Evolutionary conservation across 2,797 vertebrate genomes (phyloP).

Genomic region (Sciaenops ocellatus): DNA sequence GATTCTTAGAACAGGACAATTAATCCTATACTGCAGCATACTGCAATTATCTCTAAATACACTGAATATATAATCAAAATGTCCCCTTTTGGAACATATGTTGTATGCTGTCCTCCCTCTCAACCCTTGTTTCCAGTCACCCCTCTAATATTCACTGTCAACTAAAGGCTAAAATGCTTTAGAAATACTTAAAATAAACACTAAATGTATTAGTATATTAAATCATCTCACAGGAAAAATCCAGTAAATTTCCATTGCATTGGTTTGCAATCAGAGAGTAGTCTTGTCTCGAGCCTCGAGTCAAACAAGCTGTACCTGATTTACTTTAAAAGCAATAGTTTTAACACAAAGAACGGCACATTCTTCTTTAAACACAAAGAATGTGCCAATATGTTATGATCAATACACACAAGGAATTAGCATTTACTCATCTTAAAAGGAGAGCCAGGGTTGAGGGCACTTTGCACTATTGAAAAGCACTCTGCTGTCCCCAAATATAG

Average conservation of each 20-base stretch:
- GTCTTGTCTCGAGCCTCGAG: background rate
- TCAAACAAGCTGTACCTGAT: background rate
- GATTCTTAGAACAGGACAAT: background rate
- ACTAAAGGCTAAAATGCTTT: background rate
- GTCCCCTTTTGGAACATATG: background rate
- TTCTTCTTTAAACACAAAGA: slow-evolving; percentile 1
- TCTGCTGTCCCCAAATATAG: slow-evolving; percentile 39
- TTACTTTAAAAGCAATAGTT: background rate
- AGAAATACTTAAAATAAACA: background rate
- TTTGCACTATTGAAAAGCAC: slow-evolving; percentile 63
- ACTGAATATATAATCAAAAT: background rate
- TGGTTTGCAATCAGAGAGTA: too few species aligned
- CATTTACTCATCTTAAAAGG: slow-evolving; percentile 30
- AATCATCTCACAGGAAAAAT: background rate
- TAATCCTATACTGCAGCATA: background rate
- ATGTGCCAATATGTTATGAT: slow-evolving; percentile 27
- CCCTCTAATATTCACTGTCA: background rate
- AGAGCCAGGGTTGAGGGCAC: slow-evolving; percentile 35
- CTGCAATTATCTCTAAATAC: background rate
- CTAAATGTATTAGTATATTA: background rate
- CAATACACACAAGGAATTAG: slow-evolving; percentile 31
- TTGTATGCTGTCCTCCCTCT: background rate
- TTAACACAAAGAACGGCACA: background rate
- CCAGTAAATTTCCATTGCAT: background rate
- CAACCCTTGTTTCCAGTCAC: background rate